These are phyloP conservation scores for Pinna nobilis DNA, from an alignment of 1,140 invertebrate genomes.

Conservation along the genomic window DNA sequence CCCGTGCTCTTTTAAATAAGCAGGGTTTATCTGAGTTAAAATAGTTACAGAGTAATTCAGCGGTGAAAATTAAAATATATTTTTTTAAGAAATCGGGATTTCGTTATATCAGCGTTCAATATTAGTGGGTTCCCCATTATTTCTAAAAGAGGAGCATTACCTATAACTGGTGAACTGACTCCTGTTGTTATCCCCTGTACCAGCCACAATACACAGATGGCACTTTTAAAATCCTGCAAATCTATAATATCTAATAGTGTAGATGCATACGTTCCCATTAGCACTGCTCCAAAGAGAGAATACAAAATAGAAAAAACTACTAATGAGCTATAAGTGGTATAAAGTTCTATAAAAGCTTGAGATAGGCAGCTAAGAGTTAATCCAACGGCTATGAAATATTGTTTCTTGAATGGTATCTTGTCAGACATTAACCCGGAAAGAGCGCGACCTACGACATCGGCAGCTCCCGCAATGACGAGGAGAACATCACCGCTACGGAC, in stretches of 20 bases:
- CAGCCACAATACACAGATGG: not conserved
- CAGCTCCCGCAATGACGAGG: not conserved
- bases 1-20: too few species aligned
- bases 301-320: not conserved
- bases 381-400: conserved; percentile 8
- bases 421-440: conserved; percentile 13
- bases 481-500: not conserved
- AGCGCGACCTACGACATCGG: conserved; percentile 5
- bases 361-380: not conserved
- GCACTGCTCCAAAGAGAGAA: conserved; percentile 6
- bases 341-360: not conserved
- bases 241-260: conserved; percentile 9
- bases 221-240: not conserved
- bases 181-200: not conserved
- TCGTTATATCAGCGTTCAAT: too few species aligned
- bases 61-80: too few species aligned
- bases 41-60: too few species aligned
- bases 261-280: not conserved
- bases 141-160: too few species aligned
- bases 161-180: conserved; percentile 5
- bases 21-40: too few species aligned
- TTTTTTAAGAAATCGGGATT: too few species aligned
- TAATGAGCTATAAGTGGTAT: conserved; percentile 2
- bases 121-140: too few species aligned
- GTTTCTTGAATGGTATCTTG: not conserved